Conservation (phyloP, 2,113 vertebrate species). For the Tragelaphus imberbis region DNA sequence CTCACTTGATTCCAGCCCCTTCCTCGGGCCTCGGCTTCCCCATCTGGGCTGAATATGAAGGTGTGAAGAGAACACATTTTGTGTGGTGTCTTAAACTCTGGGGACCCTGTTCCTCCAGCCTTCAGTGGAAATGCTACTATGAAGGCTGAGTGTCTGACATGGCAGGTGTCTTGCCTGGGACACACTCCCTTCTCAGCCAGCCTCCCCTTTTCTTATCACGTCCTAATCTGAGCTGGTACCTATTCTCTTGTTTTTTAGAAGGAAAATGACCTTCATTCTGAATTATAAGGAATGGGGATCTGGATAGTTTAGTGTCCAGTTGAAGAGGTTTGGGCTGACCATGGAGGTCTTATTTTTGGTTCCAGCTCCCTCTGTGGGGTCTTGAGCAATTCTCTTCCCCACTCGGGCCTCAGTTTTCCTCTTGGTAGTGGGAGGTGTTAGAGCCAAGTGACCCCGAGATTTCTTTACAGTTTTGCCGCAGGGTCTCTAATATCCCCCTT, state of each 20-base stretch:
- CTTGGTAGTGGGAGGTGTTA: not conserved
- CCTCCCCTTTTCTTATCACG: not conserved
- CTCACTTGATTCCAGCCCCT: not conserved
- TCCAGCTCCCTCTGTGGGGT: not conserved
- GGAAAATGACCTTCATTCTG: not conserved
- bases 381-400: not conserved
- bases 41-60: not conserved
- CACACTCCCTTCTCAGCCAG: not conserved
- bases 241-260: not conserved
- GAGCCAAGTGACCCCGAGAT: not conserved
- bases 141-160: rapidly evolving
- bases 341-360: not conserved
- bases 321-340: not conserved
- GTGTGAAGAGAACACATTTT: not conserved
- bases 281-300: not conserved
- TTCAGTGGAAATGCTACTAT: not conserved
- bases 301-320: not conserved
- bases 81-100: not conserved
- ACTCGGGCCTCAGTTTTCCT: not conserved
- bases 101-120: not conserved
- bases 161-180: not conserved
- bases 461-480: not conserved
- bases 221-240: not conserved
- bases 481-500: not conserved
- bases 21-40: not conserved